Percentiles rank a stretch among this genome's conserved stretches.
These are phyloP conservation scores for Portunus trituberculatus DNA, from an alignment of 1,140 invertebrate genomes.

Conservation along the genomic window DNA sequence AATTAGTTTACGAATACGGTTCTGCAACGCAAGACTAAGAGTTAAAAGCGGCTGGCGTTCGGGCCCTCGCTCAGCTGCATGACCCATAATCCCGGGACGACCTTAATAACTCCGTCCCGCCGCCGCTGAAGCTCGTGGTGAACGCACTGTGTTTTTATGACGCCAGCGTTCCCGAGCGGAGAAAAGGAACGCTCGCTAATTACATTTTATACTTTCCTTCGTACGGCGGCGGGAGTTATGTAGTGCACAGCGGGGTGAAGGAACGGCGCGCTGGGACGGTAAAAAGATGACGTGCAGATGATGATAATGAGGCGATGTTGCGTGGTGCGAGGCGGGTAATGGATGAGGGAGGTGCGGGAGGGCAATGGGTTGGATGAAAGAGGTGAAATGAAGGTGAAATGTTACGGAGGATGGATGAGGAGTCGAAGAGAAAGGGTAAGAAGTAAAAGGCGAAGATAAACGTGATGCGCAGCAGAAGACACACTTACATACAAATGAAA, in stretches of 20 bases:
- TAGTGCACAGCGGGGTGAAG: neutral
- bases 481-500: no score
- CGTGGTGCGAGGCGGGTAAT: no score
- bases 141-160: neutral
- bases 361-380: no score
- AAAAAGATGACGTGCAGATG: no score
- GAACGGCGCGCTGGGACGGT: no score
- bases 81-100: neutral
- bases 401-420: no score
- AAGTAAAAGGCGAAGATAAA: no score
- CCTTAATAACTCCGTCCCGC: neutral
- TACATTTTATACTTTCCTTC: neutral
- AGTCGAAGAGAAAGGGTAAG: no score
- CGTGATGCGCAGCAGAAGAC: no score
- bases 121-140: neutral
- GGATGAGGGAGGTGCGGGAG: no score
- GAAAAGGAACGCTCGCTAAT: constrained; percentile 12
- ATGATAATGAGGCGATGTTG: no score
- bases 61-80: neutral
- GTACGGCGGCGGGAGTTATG: neutral
- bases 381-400: no score
- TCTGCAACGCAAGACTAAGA: neutral
- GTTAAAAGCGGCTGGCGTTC: neutral
- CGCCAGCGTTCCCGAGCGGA: neutral
- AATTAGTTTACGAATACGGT: neutral